Conservation (phyloP, 2,113 vertebrate species). For the Peromyscus maniculatus region DNA sequence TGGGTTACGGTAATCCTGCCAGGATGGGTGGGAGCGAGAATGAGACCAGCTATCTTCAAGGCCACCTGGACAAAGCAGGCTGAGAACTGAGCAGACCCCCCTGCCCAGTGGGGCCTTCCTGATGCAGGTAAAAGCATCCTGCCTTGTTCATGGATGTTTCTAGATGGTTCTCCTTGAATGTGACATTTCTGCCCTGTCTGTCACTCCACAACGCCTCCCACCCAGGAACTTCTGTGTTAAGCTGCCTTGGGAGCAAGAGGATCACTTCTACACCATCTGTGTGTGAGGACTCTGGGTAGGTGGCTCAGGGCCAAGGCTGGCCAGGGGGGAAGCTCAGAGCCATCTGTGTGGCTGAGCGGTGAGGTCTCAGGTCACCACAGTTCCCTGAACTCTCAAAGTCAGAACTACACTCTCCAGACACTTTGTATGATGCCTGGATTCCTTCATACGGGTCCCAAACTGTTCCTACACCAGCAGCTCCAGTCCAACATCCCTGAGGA, state of each 20-base stretch:
- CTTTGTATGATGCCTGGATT: background rate
- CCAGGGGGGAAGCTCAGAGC: background rate
- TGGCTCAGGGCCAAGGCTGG: background rate
- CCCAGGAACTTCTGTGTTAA: rapidly evolving
- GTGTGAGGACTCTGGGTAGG: background rate
- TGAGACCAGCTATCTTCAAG: rapidly evolving
- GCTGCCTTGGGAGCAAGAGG: background rate
- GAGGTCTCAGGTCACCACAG: background rate
- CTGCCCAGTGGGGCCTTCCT: background rate
- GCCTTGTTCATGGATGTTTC: background rate
- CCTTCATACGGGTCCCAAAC: background rate
- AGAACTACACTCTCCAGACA: background rate
- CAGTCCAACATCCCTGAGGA: background rate
- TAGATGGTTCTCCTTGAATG: background rate
- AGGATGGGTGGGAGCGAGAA: rapidly evolving
- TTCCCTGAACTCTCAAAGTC: background rate
- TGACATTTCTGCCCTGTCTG: background rate
- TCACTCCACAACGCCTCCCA: background rate
- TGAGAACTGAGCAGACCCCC: background rate
- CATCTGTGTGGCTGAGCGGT: rapidly evolving
- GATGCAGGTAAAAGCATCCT: rapidly evolving
- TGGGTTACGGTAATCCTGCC: constrained; percentile 94
- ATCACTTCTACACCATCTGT: background rate
- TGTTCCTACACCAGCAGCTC: rapidly evolving
- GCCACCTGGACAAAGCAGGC: background rate